Percentiles rank a stretch among this genome's conserved stretches.
phyloP scores from a whole-genome alignment of 2,797 vertebrate genomes.

The Centropyge bicolor region DNA sequence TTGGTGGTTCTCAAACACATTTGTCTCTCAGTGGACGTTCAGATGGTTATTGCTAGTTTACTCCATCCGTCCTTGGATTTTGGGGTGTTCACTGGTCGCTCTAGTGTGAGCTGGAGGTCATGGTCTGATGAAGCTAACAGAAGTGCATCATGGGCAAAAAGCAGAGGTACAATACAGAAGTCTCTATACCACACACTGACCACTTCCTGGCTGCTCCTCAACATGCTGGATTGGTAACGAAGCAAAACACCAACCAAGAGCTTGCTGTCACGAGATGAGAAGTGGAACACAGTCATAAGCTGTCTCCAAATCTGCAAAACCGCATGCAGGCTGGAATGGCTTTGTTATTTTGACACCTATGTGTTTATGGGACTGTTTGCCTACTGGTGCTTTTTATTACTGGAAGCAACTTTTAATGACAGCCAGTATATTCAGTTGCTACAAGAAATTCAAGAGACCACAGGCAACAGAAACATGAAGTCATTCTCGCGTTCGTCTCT shows the following conservation, averaged over 20 bases:
- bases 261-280: background rate
- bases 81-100: no score
- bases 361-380: conserved; percentile 55
- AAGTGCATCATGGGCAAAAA: background rate
- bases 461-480: conserved; percentile 50
- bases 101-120: background rate
- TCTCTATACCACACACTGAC: background rate
- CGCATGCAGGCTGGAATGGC: conserved; percentile 6
- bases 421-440: background rate
- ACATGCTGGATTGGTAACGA: background rate
- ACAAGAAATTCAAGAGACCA: conserved; percentile 28
- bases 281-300: background rate
- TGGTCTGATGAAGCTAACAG: background rate
- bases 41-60: background rate
- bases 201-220: background rate
- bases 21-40: background rate
- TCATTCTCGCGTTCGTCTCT: conserved; percentile 31
- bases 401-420: conserved; percentile 23
- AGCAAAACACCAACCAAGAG: background rate
- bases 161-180: background rate
- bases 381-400: conserved; percentile 19
- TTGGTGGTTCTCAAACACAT: background rate
- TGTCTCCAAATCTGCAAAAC: conserved; percentile 23
- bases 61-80: background rate
- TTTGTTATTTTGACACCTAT: conserved; percentile 50